phyloP scores from a whole-genome alignment of 2,113 vertebrate genomes.

The Bagarius yarrelli region DNA sequence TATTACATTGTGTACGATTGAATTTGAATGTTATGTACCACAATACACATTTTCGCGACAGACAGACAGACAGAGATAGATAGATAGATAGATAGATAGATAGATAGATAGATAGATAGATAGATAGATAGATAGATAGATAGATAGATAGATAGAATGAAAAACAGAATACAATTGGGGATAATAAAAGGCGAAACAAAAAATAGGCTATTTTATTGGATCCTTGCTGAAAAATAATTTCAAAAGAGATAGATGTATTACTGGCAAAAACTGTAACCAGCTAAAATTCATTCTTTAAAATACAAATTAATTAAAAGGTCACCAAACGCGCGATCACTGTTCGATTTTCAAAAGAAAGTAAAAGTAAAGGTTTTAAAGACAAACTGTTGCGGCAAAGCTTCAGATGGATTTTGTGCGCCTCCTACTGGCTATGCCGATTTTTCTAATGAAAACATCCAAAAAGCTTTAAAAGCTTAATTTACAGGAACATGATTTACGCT shows the following conservation, averaged over 20 bases:
- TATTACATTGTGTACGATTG: not conserved
- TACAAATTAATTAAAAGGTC: not conserved
- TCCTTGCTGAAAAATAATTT: not conserved
- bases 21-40: not conserved
- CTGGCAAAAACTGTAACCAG: not conserved
- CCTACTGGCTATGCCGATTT: conserved; percentile 78
- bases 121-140: too few relatives aligned
- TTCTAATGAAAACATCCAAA: not conserved
- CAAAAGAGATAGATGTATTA: not conserved
- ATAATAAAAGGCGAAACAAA: not conserved
- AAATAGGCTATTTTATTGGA: not conserved
- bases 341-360: conserved; percentile 1
- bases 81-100: too few relatives aligned
- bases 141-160: not conserved
- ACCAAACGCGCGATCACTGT: not conserved
- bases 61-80: too few relatives aligned
- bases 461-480: not conserved
- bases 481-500: not conserved
- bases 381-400: conserved; percentile 46
- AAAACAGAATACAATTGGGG: not conserved
- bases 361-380: conserved; percentile 8
- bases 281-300: not conserved
- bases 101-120: too few relatives aligned
- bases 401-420: conserved; percentile 83
- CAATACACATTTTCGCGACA: not conserved